Base-by-base conservation (phyloP, 2,797 vertebrate species). In the Argya squamiceps region DNA sequence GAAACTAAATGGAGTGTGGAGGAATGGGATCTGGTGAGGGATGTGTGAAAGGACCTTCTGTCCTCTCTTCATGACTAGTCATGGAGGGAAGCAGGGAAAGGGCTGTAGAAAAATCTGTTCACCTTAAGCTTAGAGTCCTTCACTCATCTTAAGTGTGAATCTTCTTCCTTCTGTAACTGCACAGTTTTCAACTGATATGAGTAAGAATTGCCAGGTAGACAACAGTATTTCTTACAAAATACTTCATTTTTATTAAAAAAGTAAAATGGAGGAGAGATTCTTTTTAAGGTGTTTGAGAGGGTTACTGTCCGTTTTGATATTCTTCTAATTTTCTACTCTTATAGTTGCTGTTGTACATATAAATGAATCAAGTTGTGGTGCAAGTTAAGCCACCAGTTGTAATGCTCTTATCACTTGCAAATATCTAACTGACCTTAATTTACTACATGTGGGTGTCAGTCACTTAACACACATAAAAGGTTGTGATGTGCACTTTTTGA, bases 1-100 rank as follows among this genome's bases (percentile, higher is more conserved):
- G 93, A 97, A 97, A 92, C 89, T 96, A 97, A 97, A 97, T 97
- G 97, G 97, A 97, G 92, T 95, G 96, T 97, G 92, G 95, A 96
- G 55, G 86, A 97, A 93, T 18, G 80, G 95, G 88, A 97, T 92
- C 77, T 62, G 65, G 44, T 84, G 90, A 97, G 93, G 88, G 68
- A 95, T 88, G 47, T 92, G 76, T 95, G 87, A 77, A 96, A 95
- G 82, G 70, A 82, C 85, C 93, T 97, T 95, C 95, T 97, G 93
- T 97, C 93, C 89, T 92, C 44, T 89, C 93, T 96, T 91, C 58
- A 13, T 92, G 94, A 83, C 47, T 36, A 77, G 56, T 63, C 75
- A 58, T 70, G 83, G 70, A 88, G 37, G 30, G 37, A 93, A 85
- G 26, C 37, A 81, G 91, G 32, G 7, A 37, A 83, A 52, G 29